These are phyloP conservation scores for Xenopus laevis DNA, from an alignment of 2,113 vertebrate species.

Conservation along the genomic window DNA sequence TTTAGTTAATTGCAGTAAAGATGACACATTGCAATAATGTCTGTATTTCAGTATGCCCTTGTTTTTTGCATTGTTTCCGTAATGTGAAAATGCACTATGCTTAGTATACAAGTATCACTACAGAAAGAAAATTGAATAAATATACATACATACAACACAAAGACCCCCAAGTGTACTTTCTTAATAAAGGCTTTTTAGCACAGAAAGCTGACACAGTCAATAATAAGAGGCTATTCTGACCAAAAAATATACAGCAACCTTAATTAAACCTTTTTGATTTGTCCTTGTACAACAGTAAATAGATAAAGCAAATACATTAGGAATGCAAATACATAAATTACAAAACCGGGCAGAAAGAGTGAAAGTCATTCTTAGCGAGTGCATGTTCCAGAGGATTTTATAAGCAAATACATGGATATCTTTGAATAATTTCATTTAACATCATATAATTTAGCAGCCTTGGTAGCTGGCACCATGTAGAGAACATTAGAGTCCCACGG, in stretches of 20 bases:
- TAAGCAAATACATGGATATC: constrained; percentile 3
- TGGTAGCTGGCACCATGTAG: constrained; percentile 20
- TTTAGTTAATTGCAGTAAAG: too few species aligned
- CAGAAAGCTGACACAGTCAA: background rate
- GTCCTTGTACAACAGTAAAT: constrained; percentile 20
- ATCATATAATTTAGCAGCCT: background rate
- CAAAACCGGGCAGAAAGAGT: background rate
- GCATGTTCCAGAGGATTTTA: background rate
- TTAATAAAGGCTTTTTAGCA: too few species aligned
- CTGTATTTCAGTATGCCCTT: too few species aligned
- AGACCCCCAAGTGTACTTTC: too few species aligned
- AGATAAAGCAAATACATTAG: constrained; percentile 15
- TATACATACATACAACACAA: too few species aligned
- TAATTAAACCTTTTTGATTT: constrained; percentile 8
- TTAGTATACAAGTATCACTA: too few species aligned
- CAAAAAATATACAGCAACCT: constrained; percentile 1
- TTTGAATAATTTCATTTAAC: background rate
- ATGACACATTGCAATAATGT: too few species aligned
- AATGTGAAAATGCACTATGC: too few species aligned
- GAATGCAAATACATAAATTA: constrained; percentile 16
- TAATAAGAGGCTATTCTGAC: background rate
- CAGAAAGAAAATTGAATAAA: too few species aligned
- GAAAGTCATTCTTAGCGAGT: background rate
- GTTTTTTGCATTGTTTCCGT: too few species aligned
- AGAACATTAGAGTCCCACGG: constrained; percentile 29